These are phyloP conservation scores for Salmo trutta DNA, from an alignment of 2,797 vertebrate species.

Conservation along the genomic window DNA sequence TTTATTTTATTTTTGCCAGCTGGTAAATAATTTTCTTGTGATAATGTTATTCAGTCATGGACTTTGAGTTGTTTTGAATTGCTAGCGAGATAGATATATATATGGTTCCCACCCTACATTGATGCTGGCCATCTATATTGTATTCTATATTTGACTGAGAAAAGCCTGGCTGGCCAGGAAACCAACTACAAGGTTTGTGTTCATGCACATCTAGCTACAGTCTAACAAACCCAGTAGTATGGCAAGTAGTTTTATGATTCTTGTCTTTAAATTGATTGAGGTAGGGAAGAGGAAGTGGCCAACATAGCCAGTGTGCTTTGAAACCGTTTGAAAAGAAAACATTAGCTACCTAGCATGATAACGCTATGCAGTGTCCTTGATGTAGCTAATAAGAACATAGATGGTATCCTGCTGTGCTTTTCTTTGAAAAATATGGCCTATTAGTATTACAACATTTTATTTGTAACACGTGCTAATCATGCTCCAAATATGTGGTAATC, in stretches of 20 bases:
- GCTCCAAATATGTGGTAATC: no score
- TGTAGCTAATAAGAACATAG: not conserved
- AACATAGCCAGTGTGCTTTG: not conserved
- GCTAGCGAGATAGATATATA: not conserved
- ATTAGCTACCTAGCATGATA: not conserved
- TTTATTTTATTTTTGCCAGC: no score
- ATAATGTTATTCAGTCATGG: no score
- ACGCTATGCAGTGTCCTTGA: not conserved
- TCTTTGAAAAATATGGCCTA: not conserved
- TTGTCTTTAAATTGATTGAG: not conserved
- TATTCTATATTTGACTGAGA: conserved; percentile 78
- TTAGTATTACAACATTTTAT: not conserved
- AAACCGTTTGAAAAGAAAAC: not conserved
- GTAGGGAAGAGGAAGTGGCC: not conserved
- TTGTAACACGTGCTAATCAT: no score
- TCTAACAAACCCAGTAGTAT: not conserved
- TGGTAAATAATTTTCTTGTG: no score
- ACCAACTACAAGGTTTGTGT: conserved; percentile 21
- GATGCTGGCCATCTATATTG: conserved; percentile 32
- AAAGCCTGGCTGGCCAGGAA: conserved; percentile 42
- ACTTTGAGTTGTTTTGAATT: not conserved
- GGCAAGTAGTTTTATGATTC: not conserved
- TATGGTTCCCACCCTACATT: not conserved
- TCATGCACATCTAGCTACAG: not conserved
- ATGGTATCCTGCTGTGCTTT: not conserved